These are phyloP conservation scores for Cephus runcator DNA, from an alignment of 2,888 invertebrate species.

Conservation along the genomic window DNA sequence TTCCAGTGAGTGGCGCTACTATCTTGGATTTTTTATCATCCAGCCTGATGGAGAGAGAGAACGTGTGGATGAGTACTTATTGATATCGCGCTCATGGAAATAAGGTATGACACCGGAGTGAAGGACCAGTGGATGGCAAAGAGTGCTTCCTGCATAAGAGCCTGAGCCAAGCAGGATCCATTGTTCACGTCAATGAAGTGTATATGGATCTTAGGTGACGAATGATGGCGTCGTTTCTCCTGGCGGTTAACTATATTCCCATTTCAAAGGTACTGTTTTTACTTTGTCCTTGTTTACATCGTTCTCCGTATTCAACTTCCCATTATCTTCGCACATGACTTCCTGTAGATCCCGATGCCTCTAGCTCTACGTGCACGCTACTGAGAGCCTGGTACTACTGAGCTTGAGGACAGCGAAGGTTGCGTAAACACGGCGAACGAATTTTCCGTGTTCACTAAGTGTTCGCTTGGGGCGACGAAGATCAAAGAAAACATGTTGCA, in stretches of 20 bases:
- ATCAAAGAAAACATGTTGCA: conserved; percentile 20
- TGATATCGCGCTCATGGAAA: not conserved
- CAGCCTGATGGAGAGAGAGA: not conserved
- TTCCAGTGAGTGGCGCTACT: not conserved
- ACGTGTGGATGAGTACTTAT: not conserved
- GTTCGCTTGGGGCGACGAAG: conserved; percentile 8
- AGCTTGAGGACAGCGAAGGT: not conserved
- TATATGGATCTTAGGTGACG: not conserved
- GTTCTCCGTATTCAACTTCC: not conserved
- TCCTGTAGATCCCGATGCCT: not conserved
- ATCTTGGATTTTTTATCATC: not conserved
- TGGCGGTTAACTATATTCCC: not conserved
- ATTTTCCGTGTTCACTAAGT: conserved; percentile 9
- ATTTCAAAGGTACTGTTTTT: not conserved
- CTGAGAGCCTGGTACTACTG: not conserved
- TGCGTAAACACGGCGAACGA: conserved; percentile 13
- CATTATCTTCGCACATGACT: not conserved
- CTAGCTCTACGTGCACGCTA: not conserved
- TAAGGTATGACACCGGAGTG: not conserved
- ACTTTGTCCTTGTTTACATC: not conserved
- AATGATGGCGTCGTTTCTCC: not conserved
- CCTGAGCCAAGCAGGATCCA: not conserved
- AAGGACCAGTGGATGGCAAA: not conserved
- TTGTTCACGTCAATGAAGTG: not conserved
- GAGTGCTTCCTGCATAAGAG: not conserved